These are phyloP conservation scores for Listrodromus nycthemerus DNA, from an alignment of 2,888 invertebrate genomes.

Conservation along the genomic window DNA sequence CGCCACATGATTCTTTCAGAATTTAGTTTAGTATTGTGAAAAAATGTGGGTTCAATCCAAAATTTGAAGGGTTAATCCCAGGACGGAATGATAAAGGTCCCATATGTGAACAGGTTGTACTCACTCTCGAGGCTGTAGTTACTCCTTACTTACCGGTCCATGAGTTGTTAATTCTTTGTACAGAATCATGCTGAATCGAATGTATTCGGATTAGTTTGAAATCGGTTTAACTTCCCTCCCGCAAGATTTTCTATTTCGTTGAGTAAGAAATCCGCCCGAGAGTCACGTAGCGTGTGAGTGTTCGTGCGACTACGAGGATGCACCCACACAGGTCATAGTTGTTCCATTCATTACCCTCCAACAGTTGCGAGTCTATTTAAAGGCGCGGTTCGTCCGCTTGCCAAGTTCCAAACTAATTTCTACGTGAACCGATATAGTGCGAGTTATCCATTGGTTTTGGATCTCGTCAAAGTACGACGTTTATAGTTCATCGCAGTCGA, in stretches of 20 bases:
- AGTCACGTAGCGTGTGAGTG: neutral
- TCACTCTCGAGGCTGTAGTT: too few relatives aligned
- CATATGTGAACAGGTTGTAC: neutral
- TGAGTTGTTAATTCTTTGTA: neutral
- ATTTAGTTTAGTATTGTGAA: too few relatives aligned
- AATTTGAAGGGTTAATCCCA: too few relatives aligned
- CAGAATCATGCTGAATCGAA: neutral
- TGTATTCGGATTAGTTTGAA: neutral
- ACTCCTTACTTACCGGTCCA: too few relatives aligned
- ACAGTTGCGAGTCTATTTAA: conserved; percentile 11
- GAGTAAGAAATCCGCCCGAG: neutral
- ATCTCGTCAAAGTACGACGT: neutral
- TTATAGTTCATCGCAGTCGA: neutral
- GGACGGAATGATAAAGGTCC: too few relatives aligned
- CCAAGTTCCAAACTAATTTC: conserved; percentile 10
- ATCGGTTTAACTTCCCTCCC: neutral
- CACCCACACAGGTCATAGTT: neutral
- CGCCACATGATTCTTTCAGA: too few relatives aligned
- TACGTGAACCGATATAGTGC: neutral
- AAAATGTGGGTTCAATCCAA: too few relatives aligned
- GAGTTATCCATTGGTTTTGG: conserved; percentile 6
- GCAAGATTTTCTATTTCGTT: neutral
- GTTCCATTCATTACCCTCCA: neutral
- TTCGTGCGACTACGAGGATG: neutral
- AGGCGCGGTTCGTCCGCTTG: conserved; percentile 2